phyloP scores from a whole-genome alignment of 2,797 vertebrate genomes.

The Gymnocypris eckloni region DNA sequence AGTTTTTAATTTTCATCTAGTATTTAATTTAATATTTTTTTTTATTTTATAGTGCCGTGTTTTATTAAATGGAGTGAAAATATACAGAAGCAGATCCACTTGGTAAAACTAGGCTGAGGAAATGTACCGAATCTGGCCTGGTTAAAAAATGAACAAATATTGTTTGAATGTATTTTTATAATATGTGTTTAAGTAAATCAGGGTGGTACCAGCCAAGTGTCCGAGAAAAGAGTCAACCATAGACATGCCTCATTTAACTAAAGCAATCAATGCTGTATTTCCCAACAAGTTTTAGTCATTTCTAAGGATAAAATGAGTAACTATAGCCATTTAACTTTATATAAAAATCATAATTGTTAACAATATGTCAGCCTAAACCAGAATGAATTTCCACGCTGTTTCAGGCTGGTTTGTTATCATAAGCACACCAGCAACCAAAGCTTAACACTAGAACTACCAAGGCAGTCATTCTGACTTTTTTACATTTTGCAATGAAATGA shows the following conservation, averaged over 20 bases:
- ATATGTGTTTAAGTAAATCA: conserved; percentile 10
- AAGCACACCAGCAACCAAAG: background rate
- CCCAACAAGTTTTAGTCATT: background rate
- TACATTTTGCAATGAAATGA: background rate
- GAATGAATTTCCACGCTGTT: background rate
- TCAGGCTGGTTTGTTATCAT: background rate
- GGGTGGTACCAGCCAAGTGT: conserved; percentile 23
- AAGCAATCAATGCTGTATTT: background rate
- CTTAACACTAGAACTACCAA: background rate
- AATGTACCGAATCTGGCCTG: background rate
- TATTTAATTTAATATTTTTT: background rate
- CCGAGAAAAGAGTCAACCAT: conserved; percentile 11
- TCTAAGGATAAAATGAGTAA: background rate
- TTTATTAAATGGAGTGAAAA: background rate
- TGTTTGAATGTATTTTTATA: conserved; percentile 13
- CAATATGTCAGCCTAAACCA: background rate
- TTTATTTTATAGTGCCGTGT: background rate
- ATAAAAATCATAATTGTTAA: background rate
- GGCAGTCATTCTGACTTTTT: background rate
- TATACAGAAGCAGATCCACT: background rate
- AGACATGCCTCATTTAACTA: conserved; percentile 1
- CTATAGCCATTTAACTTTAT: background rate
- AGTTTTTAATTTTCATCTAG: background rate
- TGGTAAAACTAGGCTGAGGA: background rate
- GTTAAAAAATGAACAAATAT: conserved; percentile 7